Percentiles rank a stretch among this genome's conserved stretches.
These are phyloP conservation scores for Trimorus sp. DNA, from an alignment of 2,888 invertebrate genomes.

Conservation along the genomic window DNA sequence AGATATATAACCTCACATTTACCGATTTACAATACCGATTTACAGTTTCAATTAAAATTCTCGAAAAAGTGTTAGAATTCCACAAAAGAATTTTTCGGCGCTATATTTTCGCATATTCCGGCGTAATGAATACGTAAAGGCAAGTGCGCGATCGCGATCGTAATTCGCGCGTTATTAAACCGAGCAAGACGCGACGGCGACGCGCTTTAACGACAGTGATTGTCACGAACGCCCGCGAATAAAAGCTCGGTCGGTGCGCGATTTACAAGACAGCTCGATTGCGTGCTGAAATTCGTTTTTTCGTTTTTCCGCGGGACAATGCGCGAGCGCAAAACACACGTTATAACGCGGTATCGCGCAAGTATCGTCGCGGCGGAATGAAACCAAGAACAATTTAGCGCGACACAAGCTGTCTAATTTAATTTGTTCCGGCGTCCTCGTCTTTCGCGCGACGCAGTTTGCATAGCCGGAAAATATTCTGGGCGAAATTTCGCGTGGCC, in stretches of 20 bases:
- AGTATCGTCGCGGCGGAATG: constrained; percentile 71
- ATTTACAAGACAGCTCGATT: constrained; percentile 65
- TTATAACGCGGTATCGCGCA: constrained; percentile 51
- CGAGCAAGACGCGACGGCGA: no score
- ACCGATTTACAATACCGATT: no score
- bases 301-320: constrained; percentile 40
- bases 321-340: constrained; percentile 4
- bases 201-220: constrained; percentile 33
- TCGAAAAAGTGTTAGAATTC: no score
- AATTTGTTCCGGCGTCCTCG: constrained; percentile 71
- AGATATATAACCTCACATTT: no score
- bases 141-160: no score
- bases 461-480: constrained; percentile 54
- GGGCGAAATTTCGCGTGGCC: constrained; percentile 42
- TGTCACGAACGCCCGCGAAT: constrained; percentile 41
- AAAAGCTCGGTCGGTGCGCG: constrained; percentile 43
- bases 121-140: no score
- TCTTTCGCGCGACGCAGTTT: constrained; percentile 66
- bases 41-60: no score
- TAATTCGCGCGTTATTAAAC: no score
- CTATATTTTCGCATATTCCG: no score
- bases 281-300: constrained; percentile 59
- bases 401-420: constrained; percentile 73
- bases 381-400: constrained; percentile 72
- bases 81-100: no score